These are phyloP conservation scores for Diarsia brunnea DNA, from an alignment of 2,888 invertebrate genomes.

Conservation along the genomic window DNA sequence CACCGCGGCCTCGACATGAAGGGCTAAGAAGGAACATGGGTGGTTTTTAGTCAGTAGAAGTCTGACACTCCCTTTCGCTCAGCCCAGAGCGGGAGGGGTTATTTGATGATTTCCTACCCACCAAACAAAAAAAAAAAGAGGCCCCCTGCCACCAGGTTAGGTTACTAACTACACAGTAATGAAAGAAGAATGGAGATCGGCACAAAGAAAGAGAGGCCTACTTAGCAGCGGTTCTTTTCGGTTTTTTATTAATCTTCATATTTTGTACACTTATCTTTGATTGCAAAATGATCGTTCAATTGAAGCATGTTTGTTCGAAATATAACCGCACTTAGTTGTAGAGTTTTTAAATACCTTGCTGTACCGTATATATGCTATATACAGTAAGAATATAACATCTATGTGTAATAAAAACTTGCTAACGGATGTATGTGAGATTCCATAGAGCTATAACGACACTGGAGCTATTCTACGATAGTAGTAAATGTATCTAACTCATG, in stretches of 20 bases:
- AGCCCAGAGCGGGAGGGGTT: no score
- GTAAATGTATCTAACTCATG: not conserved
- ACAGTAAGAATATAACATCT: conserved; percentile 7
- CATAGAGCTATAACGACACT: not conserved
- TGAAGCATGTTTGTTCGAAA: not conserved
- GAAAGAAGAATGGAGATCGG: no score
- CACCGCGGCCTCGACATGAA: no score
- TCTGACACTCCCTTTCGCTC: no score
- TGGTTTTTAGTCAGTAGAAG: no score
- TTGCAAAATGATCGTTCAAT: not conserved
- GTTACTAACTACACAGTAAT: no score
- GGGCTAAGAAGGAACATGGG: no score
- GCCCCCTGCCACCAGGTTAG: no score
- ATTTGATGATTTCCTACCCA: no score
- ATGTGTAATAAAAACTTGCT: conserved; percentile 16
- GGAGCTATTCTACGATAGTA: not conserved
- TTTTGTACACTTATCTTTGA: not conserved
- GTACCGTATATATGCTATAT: conserved; percentile 1
- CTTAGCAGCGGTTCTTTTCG: not conserved
- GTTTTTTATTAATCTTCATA: not conserved
- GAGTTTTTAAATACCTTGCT: conserved; percentile 10
- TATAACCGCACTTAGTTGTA: conserved; percentile 20
- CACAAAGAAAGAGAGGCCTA: not conserved
- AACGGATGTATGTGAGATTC: conserved; percentile 27
- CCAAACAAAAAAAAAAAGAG: no score